Base-by-base conservation (phyloP, 2,113 vertebrate species). In the Noctilio leporinus region DNA sequence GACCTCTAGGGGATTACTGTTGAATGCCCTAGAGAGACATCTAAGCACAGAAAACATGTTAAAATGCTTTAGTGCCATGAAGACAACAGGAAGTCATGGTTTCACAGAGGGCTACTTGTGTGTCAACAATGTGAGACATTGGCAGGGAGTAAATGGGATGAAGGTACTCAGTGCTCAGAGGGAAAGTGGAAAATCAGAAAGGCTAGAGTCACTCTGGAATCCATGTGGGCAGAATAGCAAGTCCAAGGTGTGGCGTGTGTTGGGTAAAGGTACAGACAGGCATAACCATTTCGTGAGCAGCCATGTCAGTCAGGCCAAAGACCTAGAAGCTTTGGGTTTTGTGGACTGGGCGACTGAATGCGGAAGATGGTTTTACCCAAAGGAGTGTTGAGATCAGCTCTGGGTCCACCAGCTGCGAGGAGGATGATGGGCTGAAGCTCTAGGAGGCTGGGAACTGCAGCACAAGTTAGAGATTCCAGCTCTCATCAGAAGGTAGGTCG, bases 241-340 rank as follows among this genome's bases (percentile, higher is more conserved):
- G 9, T 4, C 7, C 14, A 2, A 17, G 43, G 51, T 2, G 1
- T 38, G 24, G 19, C 19, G 6, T 47, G 10, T n/a, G 20, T 15
- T 35, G 35, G 24, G 10, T 11, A 20, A 43, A 15, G 1, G 2
- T 28, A 7, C 7, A 45, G 49, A 49, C 19, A 0, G 10, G 43
- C 1, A 0, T 12, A 15, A 10, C 9, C 43, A 3, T 62, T 81
- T 12, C 19, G 1, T 43, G 35, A 19, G 28, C 0, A 0, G 38
- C 15, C 12, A 0, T 4, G 2, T 2, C 3, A 1, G 49, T 24
- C 49, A 57, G 3, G 24, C 38, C 35, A 17, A 14, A 53, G 47
- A 22, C 10, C 38, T 35, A 10, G 33, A 59, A 35, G 14, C 6
- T 45, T 30, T 38, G 7, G 12, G 12, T 57, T 72, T 49, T 11